phyloP scores from a whole-genome alignment of 2,888 invertebrate genomes.

The Himalopsyche kuldschensis region DNA sequence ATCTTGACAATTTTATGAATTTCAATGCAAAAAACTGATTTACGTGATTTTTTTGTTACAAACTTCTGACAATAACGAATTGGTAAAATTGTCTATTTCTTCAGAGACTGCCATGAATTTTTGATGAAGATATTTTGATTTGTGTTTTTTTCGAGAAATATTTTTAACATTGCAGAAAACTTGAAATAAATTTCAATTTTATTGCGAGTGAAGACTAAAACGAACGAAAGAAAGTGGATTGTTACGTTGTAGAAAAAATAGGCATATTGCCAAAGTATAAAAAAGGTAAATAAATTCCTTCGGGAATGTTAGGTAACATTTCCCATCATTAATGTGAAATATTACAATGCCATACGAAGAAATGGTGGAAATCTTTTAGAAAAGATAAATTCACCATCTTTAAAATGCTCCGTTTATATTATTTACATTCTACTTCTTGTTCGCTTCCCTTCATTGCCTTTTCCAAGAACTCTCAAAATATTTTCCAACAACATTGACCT shows the following conservation, averaged over 20 bases:
- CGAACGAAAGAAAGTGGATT: not conserved
- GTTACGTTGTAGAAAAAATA: not conserved
- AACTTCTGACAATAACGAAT: too few relatives aligned
- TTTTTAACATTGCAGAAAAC: not conserved
- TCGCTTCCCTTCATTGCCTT: not conserved
- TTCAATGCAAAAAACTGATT: too few relatives aligned
- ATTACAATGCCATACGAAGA: not conserved
- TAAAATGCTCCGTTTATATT: not conserved
- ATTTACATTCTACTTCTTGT: not conserved
- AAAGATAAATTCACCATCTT: not conserved
- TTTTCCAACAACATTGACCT: not conserved
- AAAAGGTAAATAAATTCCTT: not conserved
- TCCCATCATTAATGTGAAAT: not conserved
- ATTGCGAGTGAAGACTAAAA: not conserved
- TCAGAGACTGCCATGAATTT: too few relatives aligned
- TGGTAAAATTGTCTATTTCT: too few relatives aligned
- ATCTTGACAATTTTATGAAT: too few relatives aligned
- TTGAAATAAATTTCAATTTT: not conserved
- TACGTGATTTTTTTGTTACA: too few relatives aligned
- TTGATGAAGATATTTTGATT: too few relatives aligned
- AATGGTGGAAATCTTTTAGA: not conserved
- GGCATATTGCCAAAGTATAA: not conserved
- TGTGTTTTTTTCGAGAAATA: too few relatives aligned
- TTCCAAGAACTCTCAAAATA: not conserved
- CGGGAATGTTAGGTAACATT: not conserved